These are phyloP conservation scores for Hylyphantes graminicola DNA, from an alignment of 1,140 invertebrate genomes.

Conservation along the genomic window DNA sequence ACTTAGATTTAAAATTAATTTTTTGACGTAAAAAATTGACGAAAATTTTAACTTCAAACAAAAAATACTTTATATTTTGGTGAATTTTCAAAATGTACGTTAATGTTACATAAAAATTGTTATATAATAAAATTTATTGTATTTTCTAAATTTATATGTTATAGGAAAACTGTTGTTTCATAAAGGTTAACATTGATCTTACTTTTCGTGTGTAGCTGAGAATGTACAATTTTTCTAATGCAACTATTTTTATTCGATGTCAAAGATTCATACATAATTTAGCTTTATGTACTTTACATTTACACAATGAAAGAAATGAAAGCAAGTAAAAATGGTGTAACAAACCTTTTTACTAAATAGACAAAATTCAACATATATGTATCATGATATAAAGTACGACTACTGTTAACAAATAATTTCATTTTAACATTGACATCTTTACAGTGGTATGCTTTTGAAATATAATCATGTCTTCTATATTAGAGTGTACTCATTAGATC, in stretches of 20 bases:
- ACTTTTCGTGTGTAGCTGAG: background rate
- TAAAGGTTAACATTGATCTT: too few species aligned
- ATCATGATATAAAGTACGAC: conserved; percentile 59
- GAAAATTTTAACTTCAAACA: too few species aligned
- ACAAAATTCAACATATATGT: conserved; percentile 57
- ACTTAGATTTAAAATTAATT: too few species aligned
- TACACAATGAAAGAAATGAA: conserved; percentile 32
- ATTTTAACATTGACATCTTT: conserved; percentile 11
- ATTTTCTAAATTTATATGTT: too few species aligned
- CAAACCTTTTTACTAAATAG: conserved; percentile 61
- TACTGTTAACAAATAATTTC: conserved; percentile 59
- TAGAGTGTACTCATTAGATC: conserved; percentile 27
- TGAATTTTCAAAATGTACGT: too few species aligned
- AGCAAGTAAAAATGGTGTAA: conserved; percentile 53
- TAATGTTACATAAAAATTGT: too few species aligned
- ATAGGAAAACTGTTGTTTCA: too few species aligned
- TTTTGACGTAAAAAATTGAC: too few species aligned
- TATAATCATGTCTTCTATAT: conserved; percentile 46
- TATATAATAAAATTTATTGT: too few species aligned
- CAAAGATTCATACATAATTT: conserved; percentile 22
- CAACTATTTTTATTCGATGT: conserved; percentile 48
- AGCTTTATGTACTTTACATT: conserved; percentile 22
- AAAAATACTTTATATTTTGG: too few species aligned
- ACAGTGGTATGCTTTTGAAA: conserved; percentile 48
- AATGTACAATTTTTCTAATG: conserved; percentile 16